Conservation (phyloP, 1,140 invertebrate genomes). For the Nebria ingens region DNA sequence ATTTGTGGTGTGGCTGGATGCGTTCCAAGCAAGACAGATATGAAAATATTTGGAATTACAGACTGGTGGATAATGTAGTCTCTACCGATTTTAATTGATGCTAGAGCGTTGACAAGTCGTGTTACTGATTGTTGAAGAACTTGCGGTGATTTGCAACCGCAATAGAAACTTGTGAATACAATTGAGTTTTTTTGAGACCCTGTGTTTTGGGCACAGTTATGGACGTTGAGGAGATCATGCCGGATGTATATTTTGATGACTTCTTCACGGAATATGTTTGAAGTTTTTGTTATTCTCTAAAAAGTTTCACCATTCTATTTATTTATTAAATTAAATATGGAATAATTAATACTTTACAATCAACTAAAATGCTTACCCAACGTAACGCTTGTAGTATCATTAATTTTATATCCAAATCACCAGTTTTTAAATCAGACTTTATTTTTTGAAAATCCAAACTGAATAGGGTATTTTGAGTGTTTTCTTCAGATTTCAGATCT, state of each 20-base stretch:
- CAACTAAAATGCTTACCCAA: background rate
- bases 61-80: background rate
- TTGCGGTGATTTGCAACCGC: background rate
- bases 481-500: no score
- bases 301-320: no score
- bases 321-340: background rate
- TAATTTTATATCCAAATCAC: background rate
- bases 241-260: background rate
- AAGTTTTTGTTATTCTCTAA: background rate
- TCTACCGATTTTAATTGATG: background rate
- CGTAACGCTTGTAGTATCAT: background rate
- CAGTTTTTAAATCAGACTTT: background rate
- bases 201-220: background rate
- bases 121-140: background rate
- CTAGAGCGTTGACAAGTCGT: background rate
- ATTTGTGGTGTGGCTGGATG: background rate
- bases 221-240: background rate
- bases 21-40: background rate
- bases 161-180: slow-evolving; percentile 4
- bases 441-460: background rate
- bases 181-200: background rate
- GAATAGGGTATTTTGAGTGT: no score
- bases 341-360: background rate
- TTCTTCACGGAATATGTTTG: background rate
- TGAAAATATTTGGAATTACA: background rate